Base-by-base conservation (phyloP, 2,888 invertebrate species). In the Coenonympha arcania region DNA sequence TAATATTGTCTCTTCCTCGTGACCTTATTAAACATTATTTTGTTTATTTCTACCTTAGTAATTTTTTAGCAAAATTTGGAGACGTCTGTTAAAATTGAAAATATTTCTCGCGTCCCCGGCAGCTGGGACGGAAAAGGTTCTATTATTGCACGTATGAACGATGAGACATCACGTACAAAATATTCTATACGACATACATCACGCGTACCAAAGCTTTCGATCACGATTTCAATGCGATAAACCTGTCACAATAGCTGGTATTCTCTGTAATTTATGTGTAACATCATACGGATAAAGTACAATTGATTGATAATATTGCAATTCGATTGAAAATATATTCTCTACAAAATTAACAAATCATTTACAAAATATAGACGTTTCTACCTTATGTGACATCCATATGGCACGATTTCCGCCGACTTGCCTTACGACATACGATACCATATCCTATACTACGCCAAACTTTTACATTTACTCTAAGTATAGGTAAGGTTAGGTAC, bases 121-220 rank as follows among this genome's bases (percentile, higher is more conserved):
- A 24, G 11, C 24, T 15, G 13, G 6, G 6, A 41, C 19, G 30
- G 30, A 41, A 41, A 6, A 11, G 26, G 11, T 18, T 28, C 28
- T 41, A 28, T 41, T 19, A 41, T 19, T 76, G 75, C 76, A 73
- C 73, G 77, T 80, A 78, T 80, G 79, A 81, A 76, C 75, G 77
- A 80, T 80, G 80, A 77, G 73, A 70, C 75, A 78, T 73, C 75
- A 78, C 73, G 71, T 79, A 79, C 79, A 80, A 81, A 76, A 82
- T 77, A 79, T 80, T 70, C 70, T 71, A 64, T 64, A 60, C 62
- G 64, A 63, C 68, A 69, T 67, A 69, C 72, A 77, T 78, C 76
- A 78, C 73, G 74, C 72, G 67, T 66, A 62, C 63, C 61, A 47
- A 59, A 63, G 64, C 56, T 61, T 71, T 71, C 66, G 61, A 68